Conservation (phyloP, 1,140 invertebrate species). For the Plutomurus gul region DNA sequence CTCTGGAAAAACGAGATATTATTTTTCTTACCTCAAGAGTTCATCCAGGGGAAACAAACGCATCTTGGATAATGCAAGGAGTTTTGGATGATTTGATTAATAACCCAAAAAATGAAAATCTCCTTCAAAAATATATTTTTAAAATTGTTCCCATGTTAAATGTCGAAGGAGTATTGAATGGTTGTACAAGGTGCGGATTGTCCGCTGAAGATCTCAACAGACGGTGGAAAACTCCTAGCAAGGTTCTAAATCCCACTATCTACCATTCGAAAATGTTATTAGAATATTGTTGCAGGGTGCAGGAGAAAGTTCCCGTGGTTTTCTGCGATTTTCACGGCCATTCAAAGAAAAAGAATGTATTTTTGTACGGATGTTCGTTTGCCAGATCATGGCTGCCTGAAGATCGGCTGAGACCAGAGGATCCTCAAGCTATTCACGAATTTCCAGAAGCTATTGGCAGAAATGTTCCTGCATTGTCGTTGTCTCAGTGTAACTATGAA, state of each 20-base stretch:
- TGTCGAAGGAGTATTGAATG: conserved; percentile 84
- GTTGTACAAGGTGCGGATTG: conserved; percentile 71
- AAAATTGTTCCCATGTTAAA: conserved; percentile 88
- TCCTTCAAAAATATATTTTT: conserved; percentile 77
- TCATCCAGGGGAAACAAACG: conserved; percentile 87
- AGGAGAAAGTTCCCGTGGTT: conserved; percentile 68
- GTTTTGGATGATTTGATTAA: conserved; percentile 72
- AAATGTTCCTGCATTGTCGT: conserved; percentile 71
- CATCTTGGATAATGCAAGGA: conserved; percentile 88
- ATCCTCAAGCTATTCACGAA: conserved; percentile 58
- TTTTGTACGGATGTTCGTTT: conserved; percentile 82
- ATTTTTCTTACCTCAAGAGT: conserved; percentile 79
- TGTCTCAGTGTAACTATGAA: conserved; percentile 57
- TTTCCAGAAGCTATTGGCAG: conserved; percentile 72
- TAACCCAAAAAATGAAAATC: conserved; percentile 62
- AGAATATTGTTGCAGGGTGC: conserved; percentile 66
- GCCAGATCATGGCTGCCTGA: conserved; percentile 31
- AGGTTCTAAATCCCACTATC: conserved; percentile 76
- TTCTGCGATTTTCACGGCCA: conserved; percentile 90
- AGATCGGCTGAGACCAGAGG: conserved; percentile 58
- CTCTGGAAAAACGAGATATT: conserved; percentile 65
- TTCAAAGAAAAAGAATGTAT: conserved; percentile 84
- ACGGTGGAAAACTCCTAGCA: conserved; percentile 75
- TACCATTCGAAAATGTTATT: conserved; percentile 75
- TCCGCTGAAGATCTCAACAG: conserved; percentile 82